These are phyloP conservation scores for Metacarcinus magister DNA, from an alignment of 2,888 invertebrate species.

Conservation along the genomic window DNA sequence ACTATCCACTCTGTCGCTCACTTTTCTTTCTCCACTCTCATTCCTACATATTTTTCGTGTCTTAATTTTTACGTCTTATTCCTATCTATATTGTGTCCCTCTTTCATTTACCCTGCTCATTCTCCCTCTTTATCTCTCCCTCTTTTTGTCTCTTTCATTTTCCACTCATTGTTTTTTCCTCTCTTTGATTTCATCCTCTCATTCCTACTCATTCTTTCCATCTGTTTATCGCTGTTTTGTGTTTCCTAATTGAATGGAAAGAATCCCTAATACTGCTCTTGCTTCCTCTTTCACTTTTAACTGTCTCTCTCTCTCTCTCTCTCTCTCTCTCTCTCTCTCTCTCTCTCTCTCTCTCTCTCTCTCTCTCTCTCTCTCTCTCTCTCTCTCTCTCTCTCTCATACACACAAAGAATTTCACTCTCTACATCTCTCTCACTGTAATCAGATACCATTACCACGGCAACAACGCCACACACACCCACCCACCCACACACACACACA, in stretches of 20 bases:
- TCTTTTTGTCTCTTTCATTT: neutral
- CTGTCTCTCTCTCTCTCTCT: neutral
- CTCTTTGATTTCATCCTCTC: no score
- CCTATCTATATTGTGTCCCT: no score
- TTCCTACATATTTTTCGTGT: no score
- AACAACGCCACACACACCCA: neutral
- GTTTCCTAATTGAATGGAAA: neutral
- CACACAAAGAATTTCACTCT: no score
- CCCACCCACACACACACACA: neutral
- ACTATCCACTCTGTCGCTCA: no score
- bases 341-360: slow-evolving; percentile 11
- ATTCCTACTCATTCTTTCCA: neutral
- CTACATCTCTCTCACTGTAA: no score
- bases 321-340: slow-evolving; percentile 17
- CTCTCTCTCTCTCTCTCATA: neutral
- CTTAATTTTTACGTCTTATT: no score
- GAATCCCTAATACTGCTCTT: neutral
- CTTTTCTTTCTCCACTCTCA: no score
- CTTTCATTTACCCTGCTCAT: no score
- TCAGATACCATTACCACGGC: no score
- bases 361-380: slow-evolving; percentile 26
- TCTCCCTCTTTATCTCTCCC: no score
- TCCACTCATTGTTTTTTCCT: neutral
- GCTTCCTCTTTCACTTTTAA: neutral
- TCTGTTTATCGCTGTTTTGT: neutral